Evolutionary conservation across 2,888 invertebrate species (phyloP).

Genomic region (Lasius platythorax): DNA sequence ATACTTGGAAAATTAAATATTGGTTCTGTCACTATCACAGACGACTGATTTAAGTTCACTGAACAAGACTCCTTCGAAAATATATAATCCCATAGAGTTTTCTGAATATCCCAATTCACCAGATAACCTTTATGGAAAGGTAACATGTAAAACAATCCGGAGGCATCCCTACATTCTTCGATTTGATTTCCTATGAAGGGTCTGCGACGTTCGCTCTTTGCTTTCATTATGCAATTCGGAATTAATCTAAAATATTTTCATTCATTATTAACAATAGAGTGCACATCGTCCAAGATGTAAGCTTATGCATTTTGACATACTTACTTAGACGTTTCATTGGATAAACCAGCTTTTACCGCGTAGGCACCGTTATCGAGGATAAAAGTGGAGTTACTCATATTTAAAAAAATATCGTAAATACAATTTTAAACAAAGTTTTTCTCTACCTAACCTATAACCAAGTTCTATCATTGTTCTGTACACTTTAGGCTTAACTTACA

Average conservation of each 20-base stretch:
- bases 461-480: background rate
- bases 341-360: conserved; percentile 94
- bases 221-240: conserved; percentile 99
- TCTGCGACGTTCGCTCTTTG: conserved; percentile 97
- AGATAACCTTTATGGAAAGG: conserved; percentile 98
- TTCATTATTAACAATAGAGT: background rate
- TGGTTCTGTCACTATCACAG: conserved; percentile 97
- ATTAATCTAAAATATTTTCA: conserved; percentile 87
- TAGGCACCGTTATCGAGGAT: conserved; percentile 96
- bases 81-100: conserved; percentile 98
- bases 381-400: conserved; percentile 86
- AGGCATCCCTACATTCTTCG: conserved; percentile 98
- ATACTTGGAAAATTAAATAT: conserved; percentile 96
- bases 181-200: conserved; percentile 98
- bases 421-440: background rate
- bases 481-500: no score
- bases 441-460: background rate
- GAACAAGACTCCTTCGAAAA: conserved; percentile 95
- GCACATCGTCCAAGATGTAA: background rate
- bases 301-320: conserved; percentile 30
- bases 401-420: conserved; percentile 35
- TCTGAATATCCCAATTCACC: conserved; percentile 98
- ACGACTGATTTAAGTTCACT: conserved; percentile 92
- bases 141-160: conserved; percentile 96
- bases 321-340: conserved; percentile 90